Evolutionary conservation across 2,797 vertebrate species (phyloP), one percentile per base, ranked within the genome.

Genomic region (Ctenopoma multispine): DNA sequence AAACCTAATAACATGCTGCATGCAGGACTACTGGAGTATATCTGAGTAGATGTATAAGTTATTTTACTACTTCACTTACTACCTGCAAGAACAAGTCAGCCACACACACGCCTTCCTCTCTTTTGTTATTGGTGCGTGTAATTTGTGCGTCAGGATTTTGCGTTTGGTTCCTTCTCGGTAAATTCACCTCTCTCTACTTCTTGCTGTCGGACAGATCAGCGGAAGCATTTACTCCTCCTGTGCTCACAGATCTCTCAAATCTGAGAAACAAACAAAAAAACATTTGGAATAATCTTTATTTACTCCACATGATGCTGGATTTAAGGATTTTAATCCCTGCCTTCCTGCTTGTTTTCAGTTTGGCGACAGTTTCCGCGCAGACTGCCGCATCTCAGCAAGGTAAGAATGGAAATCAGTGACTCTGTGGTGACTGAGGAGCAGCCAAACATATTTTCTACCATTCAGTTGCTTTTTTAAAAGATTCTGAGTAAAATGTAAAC

Each of bases 331-430:
- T 80, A 14, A 11, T 84, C 49, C 49, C 87, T 2, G 64, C 74
- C 36, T 24, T 90, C 1, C 70, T 94, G n/a, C 36, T 94, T 14
- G 10, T 92, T 47, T 53, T 90, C 38, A 80, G 82, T 23, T 70
- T 92, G 78, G 76, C 69, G 41, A 69, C 72, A 12, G 86, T 83
- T 63, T 68, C 77, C 27, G 84, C 83, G 0, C 79, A 92, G 72
- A 60, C 83, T 62, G 6, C 76, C 55, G 40, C 90, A 87, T 68
- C 88, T 85, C 49, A 0, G 0, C 0, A 27, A 75, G 86, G 92
- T 93, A 91, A 65, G 85, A 75, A 27, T 13, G 18, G 13, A 69
- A 56, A 80, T 51, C 23, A n/a, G 17, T 20, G 18, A 10, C 5
- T 49, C 18, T 31, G 17, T 41, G 65, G 5, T 36, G 21, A 47